Conservation (phyloP, 2,113 vertebrate species). For the Salvator merianae region DNA sequence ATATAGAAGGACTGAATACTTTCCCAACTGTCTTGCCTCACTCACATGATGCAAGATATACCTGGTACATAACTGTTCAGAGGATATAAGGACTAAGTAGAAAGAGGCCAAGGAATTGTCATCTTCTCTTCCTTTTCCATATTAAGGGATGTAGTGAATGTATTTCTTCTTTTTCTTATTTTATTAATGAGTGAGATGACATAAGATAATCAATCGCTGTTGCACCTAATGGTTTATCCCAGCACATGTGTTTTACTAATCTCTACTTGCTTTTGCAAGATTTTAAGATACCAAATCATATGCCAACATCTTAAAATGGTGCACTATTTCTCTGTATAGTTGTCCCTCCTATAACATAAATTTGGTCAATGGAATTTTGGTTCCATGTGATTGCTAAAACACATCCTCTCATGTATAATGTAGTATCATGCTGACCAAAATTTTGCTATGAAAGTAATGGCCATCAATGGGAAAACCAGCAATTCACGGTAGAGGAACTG, state of each 20-base stretch:
- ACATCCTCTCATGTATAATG: no score
- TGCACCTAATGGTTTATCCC: background rate
- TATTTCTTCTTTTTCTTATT: background rate
- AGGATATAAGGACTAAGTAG: background rate
- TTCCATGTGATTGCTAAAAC: no score
- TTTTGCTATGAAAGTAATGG: no score
- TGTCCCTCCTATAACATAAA: no score
- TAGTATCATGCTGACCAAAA: no score
- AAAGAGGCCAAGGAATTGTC: background rate
- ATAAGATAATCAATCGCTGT: background rate
- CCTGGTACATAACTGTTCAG: background rate
- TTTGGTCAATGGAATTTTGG: no score
- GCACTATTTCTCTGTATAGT: background rate
- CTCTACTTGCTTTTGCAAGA: background rate
- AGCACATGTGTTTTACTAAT: background rate
- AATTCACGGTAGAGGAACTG: no score
- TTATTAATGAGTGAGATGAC: background rate
- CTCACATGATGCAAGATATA: background rate
- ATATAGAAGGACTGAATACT: background rate
- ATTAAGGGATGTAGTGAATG: no score
- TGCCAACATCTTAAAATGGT: background rate
- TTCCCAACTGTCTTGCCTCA: background rate
- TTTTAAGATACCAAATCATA: background rate
- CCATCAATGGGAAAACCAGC: no score
- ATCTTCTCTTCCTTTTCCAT: no score